These are phyloP conservation scores for Ferdinandea cuprea DNA, from an alignment of 2,888 invertebrate species.

Conservation along the genomic window DNA sequence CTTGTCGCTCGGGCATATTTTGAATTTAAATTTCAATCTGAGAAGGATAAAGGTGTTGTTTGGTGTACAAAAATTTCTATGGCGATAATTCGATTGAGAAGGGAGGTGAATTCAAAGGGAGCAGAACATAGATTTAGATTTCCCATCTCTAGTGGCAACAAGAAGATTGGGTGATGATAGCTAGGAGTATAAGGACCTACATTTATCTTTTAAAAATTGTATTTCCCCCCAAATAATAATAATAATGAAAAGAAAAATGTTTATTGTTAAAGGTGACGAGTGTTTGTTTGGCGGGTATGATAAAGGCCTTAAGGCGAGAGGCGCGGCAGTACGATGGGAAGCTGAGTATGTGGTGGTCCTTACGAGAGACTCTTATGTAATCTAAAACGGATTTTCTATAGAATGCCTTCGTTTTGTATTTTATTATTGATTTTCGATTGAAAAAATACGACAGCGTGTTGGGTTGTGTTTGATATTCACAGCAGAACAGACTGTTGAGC, in stretches of 20 bases:
- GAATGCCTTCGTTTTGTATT: slow-evolving; percentile 15
- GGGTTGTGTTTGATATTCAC: not conserved
- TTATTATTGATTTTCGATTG: slow-evolving; percentile 36
- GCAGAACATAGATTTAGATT: slow-evolving; percentile 57
- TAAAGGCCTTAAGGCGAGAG: not conserved
- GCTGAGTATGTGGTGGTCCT: not conserved
- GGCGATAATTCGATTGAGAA: slow-evolving; percentile 41
- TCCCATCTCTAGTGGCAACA: slow-evolving; percentile 47
- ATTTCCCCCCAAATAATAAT: slow-evolving; percentile 4
- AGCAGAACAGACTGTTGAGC: slow-evolving; percentile 32
- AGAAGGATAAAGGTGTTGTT: slow-evolving; percentile 12
- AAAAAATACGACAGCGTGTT: not conserved
- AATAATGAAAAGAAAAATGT: slow-evolving; percentile 41
- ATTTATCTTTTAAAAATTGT: not conserved
- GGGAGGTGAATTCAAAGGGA: slow-evolving; percentile 9
- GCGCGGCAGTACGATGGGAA: not conserved
- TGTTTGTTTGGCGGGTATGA: slow-evolving; percentile 28
- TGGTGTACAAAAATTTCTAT: slow-evolving; percentile 18
- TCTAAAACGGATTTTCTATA: slow-evolving; percentile 41
- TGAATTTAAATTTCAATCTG: slow-evolving; percentile 55
- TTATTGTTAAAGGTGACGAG: slow-evolving; percentile 52
- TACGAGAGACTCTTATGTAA: slow-evolving; percentile 21
- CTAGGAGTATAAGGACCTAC: slow-evolving; percentile 13
- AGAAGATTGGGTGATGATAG: slow-evolving; percentile 56
- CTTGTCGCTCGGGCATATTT: not conserved